Base-by-base conservation (phyloP, 1,140 invertebrate genomes). In the Pachyrhynchus sulphureomaculatus region DNA sequence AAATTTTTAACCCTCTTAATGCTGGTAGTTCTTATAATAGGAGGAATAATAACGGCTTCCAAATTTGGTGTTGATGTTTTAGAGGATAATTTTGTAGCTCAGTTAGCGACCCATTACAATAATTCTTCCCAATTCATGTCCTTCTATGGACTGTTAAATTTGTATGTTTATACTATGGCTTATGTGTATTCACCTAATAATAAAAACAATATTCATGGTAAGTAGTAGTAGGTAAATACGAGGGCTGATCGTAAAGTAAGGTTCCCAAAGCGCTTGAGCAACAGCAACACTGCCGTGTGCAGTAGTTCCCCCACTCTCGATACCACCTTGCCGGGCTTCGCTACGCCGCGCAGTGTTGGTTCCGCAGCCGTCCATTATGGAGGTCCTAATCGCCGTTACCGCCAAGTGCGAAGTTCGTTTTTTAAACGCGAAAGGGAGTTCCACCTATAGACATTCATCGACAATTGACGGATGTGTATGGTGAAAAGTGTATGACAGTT, bases 111-210 rank as follows among this genome's bases (percentile, higher is more conserved):
- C 36, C 90, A 89, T 74, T 94, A 95, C 75, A 86, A 88, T 56
- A 96, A 90, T 60, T 96, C 93, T 0, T 92, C 89, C 2, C 91
- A 96, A 70, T 97, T 96, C 78, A 94, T 97, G 87, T 88, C 92
- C 3, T 89, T 96, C 66, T 98, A 97, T 76, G 92, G 93, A n/a
- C 82, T 97, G 21, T 80, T 96, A 1, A 98, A 98, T 80, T 93
- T 96, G 75, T 96, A 96, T 75, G 75, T 97, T 34, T 96, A 92
- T 75, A 90, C 90, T 0, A 92, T 97, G 88, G 92, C 93, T 1
- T 97, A 95, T 77, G 91, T 97, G 4, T 98, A 97, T 76, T 92
- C 95, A 2, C 70, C 70, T 20, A 10, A 5, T 10, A 53, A 87
- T 9, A 82, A 83, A 52, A 88, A 88, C 68, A 87, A 89, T 67